Base-by-base conservation (phyloP, 2,113 vertebrate species). In the Chlamydotis undulata region DNA sequence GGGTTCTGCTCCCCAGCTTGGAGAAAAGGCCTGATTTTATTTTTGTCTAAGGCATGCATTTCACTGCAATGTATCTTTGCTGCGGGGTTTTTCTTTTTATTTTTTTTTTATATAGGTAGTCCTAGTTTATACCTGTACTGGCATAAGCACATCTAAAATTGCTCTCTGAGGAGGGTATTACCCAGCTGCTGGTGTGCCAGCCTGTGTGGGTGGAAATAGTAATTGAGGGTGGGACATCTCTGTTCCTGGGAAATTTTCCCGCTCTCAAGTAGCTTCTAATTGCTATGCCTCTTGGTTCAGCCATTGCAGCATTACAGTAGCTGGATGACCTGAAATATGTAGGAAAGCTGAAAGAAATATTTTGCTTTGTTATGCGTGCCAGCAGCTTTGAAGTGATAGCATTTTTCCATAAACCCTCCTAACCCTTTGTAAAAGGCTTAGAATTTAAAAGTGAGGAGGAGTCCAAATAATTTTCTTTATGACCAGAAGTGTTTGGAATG, bases 31-130 rank as follows among this genome's bases (percentile, higher is more conserved):
- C 39, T 35, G 45, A 25, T 26, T 47, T 85, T 49, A 33, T 45
- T 37, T 74, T 63, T 60, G 14, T n/a, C 50, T 77, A 19, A 31
- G 41, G 25, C 15, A n/a, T n/a, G 14, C 4, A 12, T 57, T 82
- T 93, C 49, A 37, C 33, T 60, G 68, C 4, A 12, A 19, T 55
- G 15, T 35, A n/a, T 71, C 31, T 63, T 87, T 41, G n/a, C 59
- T 83, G 5, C 74, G 45, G 11, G 1, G 0, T 4, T 65, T 69
- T 61, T 59, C 0, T 50, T 47, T 39, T 25, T 7, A 1, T 6
- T 53, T 26, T 35, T 53, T 26, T 35, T 70, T 9, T 12, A 29
- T 21, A 29, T 22, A 74, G 17, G 26, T 52, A 70, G 8, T 71
- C 28, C 52, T 69, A n/a, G 16, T 68, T 83, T 82, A 41, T 75